A percentile compares a stretch with the other conserved stretches of the same genome.
phyloP scores from a whole-genome alignment of 1,140 invertebrate genomes.

The Notospermus geniculatus region DNA sequence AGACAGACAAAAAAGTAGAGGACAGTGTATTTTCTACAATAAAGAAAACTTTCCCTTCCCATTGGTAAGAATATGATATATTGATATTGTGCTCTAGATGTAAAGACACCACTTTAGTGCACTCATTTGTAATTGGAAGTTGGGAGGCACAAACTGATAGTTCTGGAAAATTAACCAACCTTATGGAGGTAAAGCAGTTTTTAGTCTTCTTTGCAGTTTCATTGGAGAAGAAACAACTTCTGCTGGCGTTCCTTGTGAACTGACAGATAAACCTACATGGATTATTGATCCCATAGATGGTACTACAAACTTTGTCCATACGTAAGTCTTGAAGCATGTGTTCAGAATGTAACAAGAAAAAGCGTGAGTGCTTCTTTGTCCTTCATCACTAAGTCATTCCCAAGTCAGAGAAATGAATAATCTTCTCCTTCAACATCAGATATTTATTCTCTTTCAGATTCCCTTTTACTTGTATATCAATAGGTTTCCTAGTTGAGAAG shows the following conservation, averaged over 20 bases:
- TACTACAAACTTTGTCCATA: constrained; percentile 61
- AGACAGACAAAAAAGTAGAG: constrained; percentile 92
- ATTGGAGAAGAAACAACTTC: constrained; percentile 90
- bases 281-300: constrained; percentile 77
- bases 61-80: constrained; percentile 66
- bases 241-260: constrained; percentile 68
- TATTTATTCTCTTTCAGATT: constrained; percentile 46
- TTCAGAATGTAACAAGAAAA: too few species aligned
- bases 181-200: too few species aligned
- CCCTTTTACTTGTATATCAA: constrained; percentile 48
- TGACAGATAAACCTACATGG: constrained; percentile 93
- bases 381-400: too few species aligned
- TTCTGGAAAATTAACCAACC: too few species aligned
- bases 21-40: constrained; percentile 78
- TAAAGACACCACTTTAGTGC: too few species aligned
- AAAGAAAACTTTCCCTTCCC: constrained; percentile 74
- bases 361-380: too few species aligned
- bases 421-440: too few species aligned
- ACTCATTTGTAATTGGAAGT: too few species aligned
- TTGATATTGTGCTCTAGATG: too few species aligned
- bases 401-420: too few species aligned
- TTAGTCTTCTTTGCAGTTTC: constrained; percentile 74
- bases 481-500: constrained; percentile 64
- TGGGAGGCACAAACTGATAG: too few species aligned
- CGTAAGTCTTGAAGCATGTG: too few species aligned